Base-by-base conservation (phyloP, 2,888 invertebrate genomes). In the Drosophila hamatofila region DNA sequence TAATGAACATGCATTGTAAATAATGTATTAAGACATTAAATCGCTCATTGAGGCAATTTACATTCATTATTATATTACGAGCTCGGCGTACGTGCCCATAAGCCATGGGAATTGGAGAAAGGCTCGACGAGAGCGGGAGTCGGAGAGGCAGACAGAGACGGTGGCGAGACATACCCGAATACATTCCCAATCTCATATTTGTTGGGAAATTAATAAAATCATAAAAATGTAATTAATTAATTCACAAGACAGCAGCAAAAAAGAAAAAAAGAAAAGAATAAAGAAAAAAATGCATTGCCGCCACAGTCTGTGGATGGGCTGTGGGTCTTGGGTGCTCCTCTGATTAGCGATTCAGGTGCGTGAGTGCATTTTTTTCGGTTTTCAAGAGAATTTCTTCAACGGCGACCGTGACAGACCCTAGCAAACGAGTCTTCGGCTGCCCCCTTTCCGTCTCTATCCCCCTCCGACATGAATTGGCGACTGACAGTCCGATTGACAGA, bases 1-100 rank as follows among this genome's bases (percentile, higher is more conserved):
- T 57, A 73, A 61, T 65, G 80, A 72, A 87, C 88, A 74, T 83
- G 81, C 75, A 86, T 71, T 88, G 75, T 82, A 84, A 81, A 80
- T 81, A 89, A 73, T 82, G 81, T 81, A 90, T 90, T 90, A 88
- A 91, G 91, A 81, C 89, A 91, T 91, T 91, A 91, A 91, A 88
- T 91, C 90, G 90, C 83, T 90, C 89, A 88, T 85, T 88, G 82
- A 75, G 74, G 83, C 81, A 89, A 89, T 89, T 89, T 87, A 87
- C 80, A 90, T 89, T 89, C 83, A 90, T 89, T 89, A 84, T 83
- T 88, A 89, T 84, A 89, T 84, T 80, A 79, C 83, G 75, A 80
- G 78, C 76, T 79, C 68, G 65, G 65, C 65, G 83, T 90, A 91
- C 92, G 91, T 91, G 91, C 81, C 78, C 86, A 91, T 91, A 90